Evolutionary conservation across 2,797 vertebrate genomes (phyloP).

Genomic region (Prionace glauca): DNA sequence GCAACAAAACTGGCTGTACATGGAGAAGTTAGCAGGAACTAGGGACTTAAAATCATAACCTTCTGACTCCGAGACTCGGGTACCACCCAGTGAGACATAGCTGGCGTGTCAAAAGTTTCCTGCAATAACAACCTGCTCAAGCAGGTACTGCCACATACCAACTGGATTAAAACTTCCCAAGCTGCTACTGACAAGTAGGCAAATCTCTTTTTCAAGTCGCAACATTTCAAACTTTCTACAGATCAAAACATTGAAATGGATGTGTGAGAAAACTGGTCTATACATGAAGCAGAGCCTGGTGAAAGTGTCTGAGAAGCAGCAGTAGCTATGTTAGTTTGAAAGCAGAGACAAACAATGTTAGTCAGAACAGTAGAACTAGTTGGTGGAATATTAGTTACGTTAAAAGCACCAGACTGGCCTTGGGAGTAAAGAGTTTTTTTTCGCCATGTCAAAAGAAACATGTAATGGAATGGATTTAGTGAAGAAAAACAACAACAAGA

Average conservation of each 20-base stretch:
- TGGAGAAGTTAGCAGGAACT: neutral
- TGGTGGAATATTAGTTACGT: neutral
- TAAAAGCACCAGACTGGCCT: neutral
- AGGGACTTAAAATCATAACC: neutral
- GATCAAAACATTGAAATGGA: neutral
- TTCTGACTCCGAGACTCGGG: neutral
- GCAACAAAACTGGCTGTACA: too few relatives aligned
- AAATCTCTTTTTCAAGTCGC: neutral
- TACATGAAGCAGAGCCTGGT: neutral
- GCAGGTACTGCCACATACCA: neutral
- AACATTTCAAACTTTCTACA: neutral
- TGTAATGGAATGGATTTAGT: neutral
- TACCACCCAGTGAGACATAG: neutral
- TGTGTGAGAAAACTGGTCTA: neutral
- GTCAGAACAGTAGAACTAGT: neutral
- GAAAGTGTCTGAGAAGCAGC: neutral
- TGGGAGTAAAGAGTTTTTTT: neutral
- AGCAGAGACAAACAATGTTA: neutral
- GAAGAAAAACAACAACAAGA: neutral
- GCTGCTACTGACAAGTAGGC: neutral
- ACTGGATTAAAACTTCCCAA: neutral
- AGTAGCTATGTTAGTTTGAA: neutral
- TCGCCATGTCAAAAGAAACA: neutral
- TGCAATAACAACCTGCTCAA: neutral
- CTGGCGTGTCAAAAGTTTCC: neutral